Conservation (phyloP, 1,140 invertebrate genomes). For the Rhopalosiphum maidis region DNA sequence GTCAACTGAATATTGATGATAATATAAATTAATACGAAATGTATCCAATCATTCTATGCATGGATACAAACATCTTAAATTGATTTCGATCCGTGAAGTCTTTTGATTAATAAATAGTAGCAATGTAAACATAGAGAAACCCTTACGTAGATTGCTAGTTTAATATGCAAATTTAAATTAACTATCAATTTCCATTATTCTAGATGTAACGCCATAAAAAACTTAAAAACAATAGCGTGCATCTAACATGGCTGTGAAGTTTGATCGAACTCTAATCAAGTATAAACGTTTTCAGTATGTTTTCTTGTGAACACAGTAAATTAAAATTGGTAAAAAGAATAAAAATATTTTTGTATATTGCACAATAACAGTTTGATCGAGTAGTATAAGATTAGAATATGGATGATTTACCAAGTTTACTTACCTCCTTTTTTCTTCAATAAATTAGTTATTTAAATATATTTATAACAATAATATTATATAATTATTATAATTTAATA, state of each 20-base stretch:
- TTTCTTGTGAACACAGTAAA: neutral
- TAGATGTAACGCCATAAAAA: neutral
- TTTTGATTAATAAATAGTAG: neutral
- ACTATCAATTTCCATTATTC: neutral
- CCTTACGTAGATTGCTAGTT: neutral
- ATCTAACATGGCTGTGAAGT: neutral
- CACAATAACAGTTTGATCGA: neutral
- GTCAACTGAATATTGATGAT: neutral
- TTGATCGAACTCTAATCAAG: neutral
- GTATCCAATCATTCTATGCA: neutral
- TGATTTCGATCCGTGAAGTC: neutral
- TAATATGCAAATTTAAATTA: neutral
- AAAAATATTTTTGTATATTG: neutral
- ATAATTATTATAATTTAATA: too few species aligned
- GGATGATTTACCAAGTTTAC: too few species aligned
- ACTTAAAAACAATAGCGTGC: conserved; percentile 6
- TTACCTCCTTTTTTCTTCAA: too few species aligned
- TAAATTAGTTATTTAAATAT: too few species aligned
- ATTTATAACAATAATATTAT: too few species aligned
- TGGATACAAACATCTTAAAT: neutral
- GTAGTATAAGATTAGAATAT: neutral
- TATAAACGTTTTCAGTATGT: neutral
- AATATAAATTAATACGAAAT: neutral
- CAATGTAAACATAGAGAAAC: neutral
- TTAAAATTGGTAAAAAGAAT: neutral